These are phyloP conservation scores for Sepioteuthis lessoniana DNA, from an alignment of 2,888 invertebrate species.

Conservation along the genomic window DNA sequence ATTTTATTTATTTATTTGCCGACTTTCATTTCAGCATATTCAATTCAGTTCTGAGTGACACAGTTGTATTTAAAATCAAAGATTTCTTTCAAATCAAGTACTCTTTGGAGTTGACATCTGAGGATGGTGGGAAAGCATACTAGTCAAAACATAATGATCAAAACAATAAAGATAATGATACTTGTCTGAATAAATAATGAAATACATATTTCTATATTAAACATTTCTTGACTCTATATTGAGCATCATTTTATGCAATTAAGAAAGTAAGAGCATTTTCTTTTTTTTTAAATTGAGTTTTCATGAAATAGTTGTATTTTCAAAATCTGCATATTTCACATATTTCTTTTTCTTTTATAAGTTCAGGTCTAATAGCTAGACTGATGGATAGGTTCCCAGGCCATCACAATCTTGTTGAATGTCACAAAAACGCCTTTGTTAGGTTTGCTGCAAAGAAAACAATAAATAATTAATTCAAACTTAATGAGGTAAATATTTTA, in stretches of 20 bases:
- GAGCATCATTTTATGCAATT: background rate
- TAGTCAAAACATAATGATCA: too few relatives aligned
- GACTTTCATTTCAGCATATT: too few relatives aligned
- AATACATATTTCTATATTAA: background rate
- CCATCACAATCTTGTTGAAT: slow-evolving; percentile 74
- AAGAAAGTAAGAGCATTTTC: too few relatives aligned
- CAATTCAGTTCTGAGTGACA: too few relatives aligned
- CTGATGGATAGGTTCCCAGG: slow-evolving; percentile 62
- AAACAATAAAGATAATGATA: too few relatives aligned
- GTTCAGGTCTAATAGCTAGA: background rate
- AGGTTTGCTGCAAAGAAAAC: slow-evolving; percentile 71
- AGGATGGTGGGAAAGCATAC: too few relatives aligned
- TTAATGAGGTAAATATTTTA: background rate
- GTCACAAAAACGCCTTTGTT: slow-evolving; percentile 75
- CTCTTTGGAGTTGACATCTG: too few relatives aligned
- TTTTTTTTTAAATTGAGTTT: background rate
- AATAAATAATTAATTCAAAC: background rate
- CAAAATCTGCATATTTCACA: background rate
- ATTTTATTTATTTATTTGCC: too few relatives aligned
- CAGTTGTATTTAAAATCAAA: too few relatives aligned
- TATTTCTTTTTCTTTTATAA: too few relatives aligned
- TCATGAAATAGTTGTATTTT: background rate
- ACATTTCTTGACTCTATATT: background rate
- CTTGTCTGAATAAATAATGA: too few relatives aligned
- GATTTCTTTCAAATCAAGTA: too few relatives aligned